A percentile compares a stretch with the other conserved stretches of the same genome.
Evolutionary conservation across 2,113 vertebrate species (phyloP).

Genomic region (Gymnogyps californianus): DNA sequence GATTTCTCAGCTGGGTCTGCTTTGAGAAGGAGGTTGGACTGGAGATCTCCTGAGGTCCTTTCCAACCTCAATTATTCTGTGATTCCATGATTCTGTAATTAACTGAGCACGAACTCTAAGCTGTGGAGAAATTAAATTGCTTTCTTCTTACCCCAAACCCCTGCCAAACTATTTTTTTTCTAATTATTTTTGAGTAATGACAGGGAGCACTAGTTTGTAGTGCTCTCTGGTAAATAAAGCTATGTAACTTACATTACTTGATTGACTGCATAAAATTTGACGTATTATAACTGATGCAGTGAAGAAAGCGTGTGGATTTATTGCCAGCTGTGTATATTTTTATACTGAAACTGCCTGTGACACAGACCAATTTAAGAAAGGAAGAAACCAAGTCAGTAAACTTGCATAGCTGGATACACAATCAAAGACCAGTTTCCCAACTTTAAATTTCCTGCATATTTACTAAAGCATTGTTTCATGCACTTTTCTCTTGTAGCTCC

Average conservation of each 20-base stretch:
- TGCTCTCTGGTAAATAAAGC: conserved; percentile 9
- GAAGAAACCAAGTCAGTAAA: conserved; percentile 16
- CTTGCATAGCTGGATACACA: conserved; percentile 5
- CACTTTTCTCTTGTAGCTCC: not conserved
- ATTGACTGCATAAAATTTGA: conserved; percentile 27
- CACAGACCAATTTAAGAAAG: conserved; percentile 13
- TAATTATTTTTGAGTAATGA: conserved; percentile 49
- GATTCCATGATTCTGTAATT: conserved; percentile 44
- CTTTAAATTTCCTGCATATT: conserved; percentile 25
- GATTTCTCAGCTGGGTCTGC: conserved; percentile 4
- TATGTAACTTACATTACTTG: not conserved
- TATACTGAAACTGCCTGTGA: not conserved
- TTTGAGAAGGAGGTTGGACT: not conserved
- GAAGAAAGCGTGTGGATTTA: not conserved
- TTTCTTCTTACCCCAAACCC: not conserved
- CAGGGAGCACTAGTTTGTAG: not conserved
- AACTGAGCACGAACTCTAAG: conserved; percentile 37
- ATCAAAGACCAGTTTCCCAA: not conserved
- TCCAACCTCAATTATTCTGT: conserved; percentile 29
- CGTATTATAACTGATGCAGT: not conserved
- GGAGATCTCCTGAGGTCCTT: conserved; percentile 33
- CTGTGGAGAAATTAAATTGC: conserved; percentile 51
- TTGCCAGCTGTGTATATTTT: not conserved
- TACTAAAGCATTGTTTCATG: not conserved
- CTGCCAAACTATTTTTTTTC: not conserved